Evolutionary conservation across 2,888 invertebrate species (phyloP), one percentile per base, ranked within the genome.

Genomic region (Scrobipalpa costella): DNA sequence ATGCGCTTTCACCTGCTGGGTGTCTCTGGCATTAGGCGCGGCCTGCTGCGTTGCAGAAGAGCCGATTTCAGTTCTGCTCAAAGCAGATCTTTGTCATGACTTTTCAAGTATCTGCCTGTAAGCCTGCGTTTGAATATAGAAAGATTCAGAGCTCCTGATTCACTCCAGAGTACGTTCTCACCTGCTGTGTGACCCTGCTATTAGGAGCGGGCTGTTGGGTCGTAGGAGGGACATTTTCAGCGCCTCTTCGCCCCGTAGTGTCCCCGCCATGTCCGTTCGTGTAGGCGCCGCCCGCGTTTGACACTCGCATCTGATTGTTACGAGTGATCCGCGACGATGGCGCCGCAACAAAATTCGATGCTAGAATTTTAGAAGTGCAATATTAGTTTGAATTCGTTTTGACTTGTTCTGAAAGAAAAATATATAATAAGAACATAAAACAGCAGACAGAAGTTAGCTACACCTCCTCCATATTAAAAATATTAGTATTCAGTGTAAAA

Each of bases 181-280:
- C 92, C 89, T 92, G 92, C 72, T 89, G 92, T 64, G 89, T 91
- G 67, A 88, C 71, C 71, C 91, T 84, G 49, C 85, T 73, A 73
- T 87, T 92, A 60, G 87, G 76, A 52, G 83, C 78, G 21, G 86
- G 81, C 61, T 71, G 77, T 57, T 71, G 78, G 62, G 73, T 77
- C 63, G 91, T 87, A 57, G 93, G 93, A 62, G 94, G 94, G 73
- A 94, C 93, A 78, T 94, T 94, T 83, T 94, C 94, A 0, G 93
- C 84, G 73, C 93, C 93, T 55, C 93, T 90, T 63, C 93, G 90
- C 64, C 92, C 92, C 59, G 93, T 93, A 64, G 92, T 92, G 76
- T 93, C 93, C 36, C 92, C 92, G 62, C 92, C 91, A 79, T 93
- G 93, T 1, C 93, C 93, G 76, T 94, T 93, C 62, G 93, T 88